phyloP scores from a whole-genome alignment of 2,797 vertebrate species.

The Liasis olivaceus region DNA sequence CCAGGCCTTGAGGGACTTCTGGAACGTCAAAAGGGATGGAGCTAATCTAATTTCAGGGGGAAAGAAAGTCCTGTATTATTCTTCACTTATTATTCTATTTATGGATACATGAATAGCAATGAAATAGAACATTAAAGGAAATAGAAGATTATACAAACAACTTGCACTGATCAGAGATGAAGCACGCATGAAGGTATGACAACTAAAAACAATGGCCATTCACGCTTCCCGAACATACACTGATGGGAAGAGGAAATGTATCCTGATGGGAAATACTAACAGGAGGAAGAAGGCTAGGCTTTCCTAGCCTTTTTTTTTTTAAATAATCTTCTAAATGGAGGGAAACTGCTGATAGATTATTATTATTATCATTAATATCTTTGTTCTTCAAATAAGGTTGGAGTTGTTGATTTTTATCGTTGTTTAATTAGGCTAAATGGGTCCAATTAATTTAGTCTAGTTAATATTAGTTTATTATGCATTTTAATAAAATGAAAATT shows the following conservation, averaged over 20 bases:
- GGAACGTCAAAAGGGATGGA: no score
- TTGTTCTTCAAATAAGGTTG: not conserved
- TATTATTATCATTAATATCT: not conserved
- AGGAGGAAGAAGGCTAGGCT: not conserved
- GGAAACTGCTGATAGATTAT: not conserved
- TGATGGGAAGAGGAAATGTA: not conserved
- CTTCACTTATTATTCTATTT: not conserved
- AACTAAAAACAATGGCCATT: not conserved
- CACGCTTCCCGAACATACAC: not conserved
- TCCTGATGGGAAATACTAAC: not conserved
- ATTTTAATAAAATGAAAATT: not conserved
- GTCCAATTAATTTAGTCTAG: not conserved
- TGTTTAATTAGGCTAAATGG: not conserved
- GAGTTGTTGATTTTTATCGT: not conserved
- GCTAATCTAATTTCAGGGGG: no score
- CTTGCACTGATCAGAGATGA: not conserved
- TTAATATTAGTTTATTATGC: not conserved
- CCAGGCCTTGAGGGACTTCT: no score
- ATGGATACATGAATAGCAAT: not conserved
- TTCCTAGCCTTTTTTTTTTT: not conserved
- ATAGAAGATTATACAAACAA: not conserved
- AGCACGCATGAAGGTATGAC: not conserved
- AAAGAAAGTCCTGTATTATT: no score
- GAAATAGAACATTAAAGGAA: not conserved
- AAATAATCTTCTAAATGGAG: not conserved